Conservation (phyloP, 2,797 vertebrate genomes). For the Taeniopygia guttata region DNA sequence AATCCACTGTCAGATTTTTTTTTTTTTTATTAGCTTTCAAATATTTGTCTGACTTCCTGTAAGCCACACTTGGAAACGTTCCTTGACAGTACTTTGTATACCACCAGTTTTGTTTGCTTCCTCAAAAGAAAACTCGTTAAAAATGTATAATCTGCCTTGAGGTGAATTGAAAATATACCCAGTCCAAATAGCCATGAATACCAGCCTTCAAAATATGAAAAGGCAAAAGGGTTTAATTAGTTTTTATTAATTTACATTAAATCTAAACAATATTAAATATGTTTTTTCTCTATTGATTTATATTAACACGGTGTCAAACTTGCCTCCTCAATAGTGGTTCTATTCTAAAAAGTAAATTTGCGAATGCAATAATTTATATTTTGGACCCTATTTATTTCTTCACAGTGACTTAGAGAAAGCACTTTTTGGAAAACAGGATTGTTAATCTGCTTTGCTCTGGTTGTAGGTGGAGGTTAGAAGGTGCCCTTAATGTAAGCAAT, state of each 20-base stretch:
- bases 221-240: not conserved
- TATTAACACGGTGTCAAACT: not conserved
- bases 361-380: not conserved
- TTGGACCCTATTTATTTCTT: not conserved
- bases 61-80: not conserved
- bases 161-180: not conserved
- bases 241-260: not conserved
- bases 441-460: not conserved
- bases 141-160: not conserved
- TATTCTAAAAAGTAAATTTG: not conserved
- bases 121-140: not conserved
- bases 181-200: not conserved
- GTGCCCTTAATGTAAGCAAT: not conserved
- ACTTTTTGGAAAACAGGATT: not conserved
- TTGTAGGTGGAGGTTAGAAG: not conserved
- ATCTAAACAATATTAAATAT: not conserved
- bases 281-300: not conserved
- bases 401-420: not conserved
- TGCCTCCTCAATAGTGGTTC: not conserved
- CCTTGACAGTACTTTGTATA: not conserved
- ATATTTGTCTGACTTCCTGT: not conserved
- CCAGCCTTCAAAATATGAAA: not conserved
- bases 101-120: not conserved
- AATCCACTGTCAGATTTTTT: not conserved
- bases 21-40: not conserved